Percentiles rank a stretch among this genome's conserved stretches.
phyloP scores from a whole-genome alignment of 2,113 vertebrate genomes.

The Malurus cyaneus region DNA sequence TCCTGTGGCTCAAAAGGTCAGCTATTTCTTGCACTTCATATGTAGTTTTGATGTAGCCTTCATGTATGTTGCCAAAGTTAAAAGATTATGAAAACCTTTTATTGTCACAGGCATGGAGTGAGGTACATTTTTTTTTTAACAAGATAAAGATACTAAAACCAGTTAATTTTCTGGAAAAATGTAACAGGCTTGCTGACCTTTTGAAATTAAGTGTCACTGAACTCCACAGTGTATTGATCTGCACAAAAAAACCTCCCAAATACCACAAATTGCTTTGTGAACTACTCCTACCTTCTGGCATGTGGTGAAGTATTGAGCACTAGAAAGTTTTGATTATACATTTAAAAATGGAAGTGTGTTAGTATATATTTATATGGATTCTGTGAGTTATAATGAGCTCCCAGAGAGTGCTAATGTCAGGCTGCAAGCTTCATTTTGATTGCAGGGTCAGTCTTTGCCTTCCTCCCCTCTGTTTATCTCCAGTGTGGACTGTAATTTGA shows the following conservation, averaged over 20 bases:
- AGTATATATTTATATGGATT: not conserved
- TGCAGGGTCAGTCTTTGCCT: not conserved
- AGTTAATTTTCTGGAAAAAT: not conserved
- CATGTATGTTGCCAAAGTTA: not conserved
- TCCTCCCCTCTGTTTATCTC: not conserved
- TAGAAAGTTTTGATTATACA: not conserved
- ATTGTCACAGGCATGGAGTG: not conserved
- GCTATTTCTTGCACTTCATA: not conserved
- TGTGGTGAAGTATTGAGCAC: not conserved
- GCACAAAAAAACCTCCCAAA: not conserved
- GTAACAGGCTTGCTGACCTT: not conserved
- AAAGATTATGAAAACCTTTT: not conserved
- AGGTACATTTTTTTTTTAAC: not conserved
- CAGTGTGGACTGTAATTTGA: not conserved
- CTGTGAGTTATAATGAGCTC: not conserved
- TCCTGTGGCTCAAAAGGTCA: not conserved
- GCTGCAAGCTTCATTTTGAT: not conserved
- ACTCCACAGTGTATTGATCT: not conserved
- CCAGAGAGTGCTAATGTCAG: not conserved
- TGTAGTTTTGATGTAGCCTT: not conserved
- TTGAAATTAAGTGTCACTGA: slow-evolving; percentile 1
- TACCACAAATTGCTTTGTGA: not conserved
- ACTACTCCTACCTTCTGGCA: not conserved
- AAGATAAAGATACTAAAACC: not conserved
- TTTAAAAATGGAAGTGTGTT: not conserved